Conservation (phyloP, 2,113 vertebrate genomes). For the Myotis davidii region DNA sequence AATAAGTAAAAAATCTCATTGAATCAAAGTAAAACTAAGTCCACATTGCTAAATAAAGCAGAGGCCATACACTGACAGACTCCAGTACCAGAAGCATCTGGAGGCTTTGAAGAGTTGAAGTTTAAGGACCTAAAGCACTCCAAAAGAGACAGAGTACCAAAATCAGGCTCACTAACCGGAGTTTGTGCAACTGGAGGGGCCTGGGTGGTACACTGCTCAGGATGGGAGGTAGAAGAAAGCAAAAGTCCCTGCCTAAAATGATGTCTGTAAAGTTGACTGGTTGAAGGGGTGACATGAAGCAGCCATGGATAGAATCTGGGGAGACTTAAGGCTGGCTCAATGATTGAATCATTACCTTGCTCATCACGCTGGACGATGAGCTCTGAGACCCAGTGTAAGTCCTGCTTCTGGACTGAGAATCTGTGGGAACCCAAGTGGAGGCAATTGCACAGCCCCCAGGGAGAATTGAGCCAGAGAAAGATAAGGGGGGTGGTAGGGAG, state of each 20-base stretch:
- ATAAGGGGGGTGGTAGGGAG: accelerated
- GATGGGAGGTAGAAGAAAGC: background rate
- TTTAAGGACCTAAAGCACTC: background rate
- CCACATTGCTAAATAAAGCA: background rate
- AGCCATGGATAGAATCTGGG: background rate
- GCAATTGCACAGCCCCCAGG: background rate
- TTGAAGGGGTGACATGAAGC: background rate
- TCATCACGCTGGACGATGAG: background rate
- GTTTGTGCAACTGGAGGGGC: background rate
- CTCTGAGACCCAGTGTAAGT: background rate
- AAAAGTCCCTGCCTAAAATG: background rate
- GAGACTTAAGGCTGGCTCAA: background rate
- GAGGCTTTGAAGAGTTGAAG: background rate
- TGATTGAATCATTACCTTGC: background rate
- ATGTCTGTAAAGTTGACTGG: background rate
- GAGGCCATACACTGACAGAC: background rate
- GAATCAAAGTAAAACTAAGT: background rate
- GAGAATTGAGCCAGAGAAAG: background rate
- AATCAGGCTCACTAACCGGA: background rate
- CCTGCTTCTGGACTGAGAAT: background rate
- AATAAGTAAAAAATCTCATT: background rate
- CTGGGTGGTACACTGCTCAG: background rate
- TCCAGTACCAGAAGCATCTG: background rate
- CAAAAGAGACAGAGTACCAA: background rate
- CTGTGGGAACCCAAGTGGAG: background rate